Percentiles rank a stretch among this genome's conserved stretches.
These are phyloP conservation scores for Carapus acus DNA, from an alignment of 2,797 vertebrate species.

Conservation along the genomic window DNA sequence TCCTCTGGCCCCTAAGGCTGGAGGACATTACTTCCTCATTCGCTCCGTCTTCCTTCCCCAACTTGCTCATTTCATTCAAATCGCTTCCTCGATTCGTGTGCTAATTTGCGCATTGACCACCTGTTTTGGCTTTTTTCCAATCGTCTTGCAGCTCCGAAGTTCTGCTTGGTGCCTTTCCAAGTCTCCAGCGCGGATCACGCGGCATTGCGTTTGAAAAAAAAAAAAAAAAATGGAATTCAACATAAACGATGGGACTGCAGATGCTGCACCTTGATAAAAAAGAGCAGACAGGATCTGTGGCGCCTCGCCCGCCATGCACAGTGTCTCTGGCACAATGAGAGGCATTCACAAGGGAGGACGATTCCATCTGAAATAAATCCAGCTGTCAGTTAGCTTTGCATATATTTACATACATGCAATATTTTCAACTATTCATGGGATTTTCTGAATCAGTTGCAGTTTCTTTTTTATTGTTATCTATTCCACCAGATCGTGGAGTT, in stretches of 20 bases:
- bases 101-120: slow-evolving; percentile 41
- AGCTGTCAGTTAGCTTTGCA: too few species aligned
- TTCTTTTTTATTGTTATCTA: too few species aligned
- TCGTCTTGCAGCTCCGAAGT: slow-evolving; percentile 17
- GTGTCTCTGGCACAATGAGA: slow-evolving; percentile 18
- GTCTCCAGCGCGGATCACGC: slow-evolving; percentile 9
- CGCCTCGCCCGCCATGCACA: slow-evolving; percentile 18
- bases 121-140: slow-evolving; percentile 17
- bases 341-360: too few species aligned
- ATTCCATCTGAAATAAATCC: too few species aligned
- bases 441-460: too few species aligned
- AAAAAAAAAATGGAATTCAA: slow-evolving; percentile 43
- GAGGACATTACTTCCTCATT: slow-evolving; percentile 34
- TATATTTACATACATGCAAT: too few species aligned
- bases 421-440: too few species aligned
- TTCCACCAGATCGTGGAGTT: too few species aligned
- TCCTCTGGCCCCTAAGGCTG: slow-evolving; percentile 24
- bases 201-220: neutral
- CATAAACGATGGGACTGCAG: slow-evolving; percentile 30
- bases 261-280: slow-evolving; percentile 50
- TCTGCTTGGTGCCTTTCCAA: slow-evolving; percentile 48
- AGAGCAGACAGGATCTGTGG: slow-evolving; percentile 32
- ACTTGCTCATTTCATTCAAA: slow-evolving; percentile 18
- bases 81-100: slow-evolving; percentile 19
- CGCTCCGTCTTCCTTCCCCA: slow-evolving; percentile 31